Conservation (phyloP, 2,113 vertebrate genomes). For the Haemorhous mexicanus region DNA sequence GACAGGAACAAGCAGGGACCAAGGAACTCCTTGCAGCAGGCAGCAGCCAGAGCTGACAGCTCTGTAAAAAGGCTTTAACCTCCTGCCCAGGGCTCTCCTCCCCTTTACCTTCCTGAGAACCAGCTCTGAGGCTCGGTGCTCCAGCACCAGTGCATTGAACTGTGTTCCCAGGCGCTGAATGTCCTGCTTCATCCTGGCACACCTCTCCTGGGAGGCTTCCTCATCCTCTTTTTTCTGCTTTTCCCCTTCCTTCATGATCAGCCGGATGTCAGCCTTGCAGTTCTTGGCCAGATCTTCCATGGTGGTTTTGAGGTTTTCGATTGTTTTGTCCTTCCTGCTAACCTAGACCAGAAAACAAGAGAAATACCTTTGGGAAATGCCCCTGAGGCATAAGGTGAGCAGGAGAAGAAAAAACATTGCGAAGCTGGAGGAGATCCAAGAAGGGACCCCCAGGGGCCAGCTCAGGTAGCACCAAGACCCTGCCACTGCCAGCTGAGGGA, state of each 20-base stretch:
- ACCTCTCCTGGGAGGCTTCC: conserved; percentile 56
- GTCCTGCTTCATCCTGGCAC: conserved; percentile 70
- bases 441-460: not conserved
- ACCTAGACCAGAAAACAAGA: conserved; percentile 66
- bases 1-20: not conserved
- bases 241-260: conserved; percentile 52
- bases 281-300: conserved; percentile 63
- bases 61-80: not conserved
- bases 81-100: not conserved
- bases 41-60: not conserved
- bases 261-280: conserved; percentile 52
- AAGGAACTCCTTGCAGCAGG: not conserved
- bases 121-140: conserved; percentile 74
- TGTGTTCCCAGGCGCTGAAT: conserved; percentile 58
- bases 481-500: not conserved
- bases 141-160: conserved; percentile 59
- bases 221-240: conserved; percentile 64
- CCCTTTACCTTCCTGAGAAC: conserved; percentile 75
- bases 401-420: not conserved
- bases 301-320: conserved; percentile 69
- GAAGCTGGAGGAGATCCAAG: not conserved
- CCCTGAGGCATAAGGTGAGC: not conserved
- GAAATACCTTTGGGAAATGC: not conserved
- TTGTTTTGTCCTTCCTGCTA: conserved; percentile 64
- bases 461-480: not conserved